phyloP scores from a whole-genome alignment of 2,888 invertebrate genomes.

The Thymelicus lineola region DNA sequence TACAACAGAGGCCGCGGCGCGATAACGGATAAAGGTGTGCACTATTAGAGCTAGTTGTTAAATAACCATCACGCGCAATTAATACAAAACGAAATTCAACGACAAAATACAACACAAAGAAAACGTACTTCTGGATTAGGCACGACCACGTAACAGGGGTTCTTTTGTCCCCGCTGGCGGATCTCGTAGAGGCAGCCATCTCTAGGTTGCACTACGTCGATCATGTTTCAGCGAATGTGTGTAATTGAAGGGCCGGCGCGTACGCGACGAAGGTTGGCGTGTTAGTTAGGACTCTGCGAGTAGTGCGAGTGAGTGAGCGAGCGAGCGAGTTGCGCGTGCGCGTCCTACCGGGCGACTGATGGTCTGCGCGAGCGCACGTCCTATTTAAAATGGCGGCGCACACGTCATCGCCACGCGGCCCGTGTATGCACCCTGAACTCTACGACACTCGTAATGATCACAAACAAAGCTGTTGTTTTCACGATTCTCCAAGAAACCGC shows the following conservation, averaged over 20 bases:
- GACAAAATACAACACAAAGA: slow-evolving; percentile 37
- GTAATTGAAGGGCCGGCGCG: slow-evolving; percentile 55
- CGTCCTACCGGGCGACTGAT: slow-evolving; percentile 85
- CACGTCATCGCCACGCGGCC: slow-evolving; percentile 80
- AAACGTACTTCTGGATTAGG: slow-evolving; percentile 87
- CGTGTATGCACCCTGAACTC: slow-evolving; percentile 77
- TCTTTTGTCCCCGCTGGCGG: slow-evolving; percentile 87
- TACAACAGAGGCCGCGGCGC: slow-evolving; percentile 20
- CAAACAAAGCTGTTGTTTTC: slow-evolving; percentile 66
- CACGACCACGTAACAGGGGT: slow-evolving; percentile 89
- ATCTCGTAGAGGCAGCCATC: slow-evolving; percentile 88
- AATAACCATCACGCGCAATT: slow-evolving; percentile 22
- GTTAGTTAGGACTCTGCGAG: slow-evolving; percentile 56
- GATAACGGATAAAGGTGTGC: slow-evolving; percentile 12
- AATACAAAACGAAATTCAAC: not conserved
- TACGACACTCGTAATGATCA: slow-evolving; percentile 68
- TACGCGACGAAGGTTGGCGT: slow-evolving; percentile 58
- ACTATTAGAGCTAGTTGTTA: slow-evolving; percentile 8
- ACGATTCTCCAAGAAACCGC: slow-evolving; percentile 43
- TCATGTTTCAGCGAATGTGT: slow-evolving; percentile 62
- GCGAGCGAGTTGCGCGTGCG: slow-evolving; percentile 57
- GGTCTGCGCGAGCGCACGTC: slow-evolving; percentile 84
- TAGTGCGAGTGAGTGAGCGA: not conserved
- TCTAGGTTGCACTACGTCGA: slow-evolving; percentile 72
- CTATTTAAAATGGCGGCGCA: slow-evolving; percentile 80